Conservation (phyloP, 2,888 invertebrate genomes). For the Tachina grossa region DNA sequence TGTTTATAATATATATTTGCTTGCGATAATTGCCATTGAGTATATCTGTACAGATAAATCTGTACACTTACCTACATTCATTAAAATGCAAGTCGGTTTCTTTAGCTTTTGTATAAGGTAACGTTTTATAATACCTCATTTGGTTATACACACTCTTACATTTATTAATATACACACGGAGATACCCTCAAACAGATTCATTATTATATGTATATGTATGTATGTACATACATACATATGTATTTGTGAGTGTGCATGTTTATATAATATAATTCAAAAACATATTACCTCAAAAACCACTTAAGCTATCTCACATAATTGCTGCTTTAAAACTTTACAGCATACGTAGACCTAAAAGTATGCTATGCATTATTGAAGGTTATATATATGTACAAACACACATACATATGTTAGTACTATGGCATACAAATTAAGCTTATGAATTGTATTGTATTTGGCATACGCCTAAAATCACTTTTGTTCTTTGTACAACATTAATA, state of each 20-base stretch:
- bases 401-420: background rate
- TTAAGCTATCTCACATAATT: constrained; percentile 66
- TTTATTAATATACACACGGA: constrained; percentile 9
- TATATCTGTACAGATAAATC: constrained; percentile 64
- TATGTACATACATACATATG: background rate
- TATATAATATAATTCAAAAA: constrained; percentile 62
- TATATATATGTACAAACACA: background rate
- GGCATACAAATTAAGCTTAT: constrained; percentile 63
- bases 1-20: constrained; percentile 74
- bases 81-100: constrained; percentile 79
- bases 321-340: constrained; percentile 38
- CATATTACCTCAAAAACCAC: constrained; percentile 69
- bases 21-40: constrained; percentile 82
- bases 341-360: constrained; percentile 45
- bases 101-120: constrained; percentile 70
- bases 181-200: background rate
- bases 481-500: constrained; percentile 48
- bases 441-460: constrained; percentile 65
- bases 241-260: background rate
- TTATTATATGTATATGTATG: background rate
- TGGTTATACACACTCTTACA: constrained; percentile 51
- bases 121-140: constrained; percentile 76
- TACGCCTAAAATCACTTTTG: constrained; percentile 63
- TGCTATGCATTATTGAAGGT: constrained; percentile 38
- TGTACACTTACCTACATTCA: constrained; percentile 74